Conservation (phyloP, 2,888 invertebrate species). For the Coecobrya sp. region DNA sequence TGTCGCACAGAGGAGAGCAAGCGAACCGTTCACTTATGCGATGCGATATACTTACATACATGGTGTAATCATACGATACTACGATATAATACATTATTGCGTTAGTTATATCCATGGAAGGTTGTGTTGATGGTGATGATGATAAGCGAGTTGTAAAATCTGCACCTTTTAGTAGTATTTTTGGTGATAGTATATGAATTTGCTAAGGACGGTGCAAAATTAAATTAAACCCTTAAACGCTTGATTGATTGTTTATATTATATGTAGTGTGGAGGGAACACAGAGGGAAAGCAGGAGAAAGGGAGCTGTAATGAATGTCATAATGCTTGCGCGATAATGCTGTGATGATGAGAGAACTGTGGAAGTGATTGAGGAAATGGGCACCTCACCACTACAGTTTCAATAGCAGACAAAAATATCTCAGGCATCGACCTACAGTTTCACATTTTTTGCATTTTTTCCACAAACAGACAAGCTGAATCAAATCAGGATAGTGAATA, state of each 20-base stretch:
- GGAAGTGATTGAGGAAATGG: neutral
- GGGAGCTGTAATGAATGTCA: constrained; percentile 3
- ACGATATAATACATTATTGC: no score
- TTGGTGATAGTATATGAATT: neutral
- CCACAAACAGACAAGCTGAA: neutral
- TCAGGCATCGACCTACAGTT: neutral
- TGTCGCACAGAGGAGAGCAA: neutral
- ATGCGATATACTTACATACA: neutral
- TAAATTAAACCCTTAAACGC: constrained; percentile 61
- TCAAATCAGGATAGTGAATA: neutral
- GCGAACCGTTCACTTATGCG: neutral
- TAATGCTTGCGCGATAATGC: neutral
- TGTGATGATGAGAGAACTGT: neutral
- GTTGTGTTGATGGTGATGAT: neutral
- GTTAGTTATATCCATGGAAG: no score
- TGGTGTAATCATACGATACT: no score
- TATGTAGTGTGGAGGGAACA: neutral
- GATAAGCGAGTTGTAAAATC: neutral
- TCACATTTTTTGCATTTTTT: neutral
- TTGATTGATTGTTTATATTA: constrained; percentile 64
- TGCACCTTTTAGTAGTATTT: neutral
- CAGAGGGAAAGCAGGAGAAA: neutral
- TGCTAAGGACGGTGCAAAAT: constrained; percentile 42
- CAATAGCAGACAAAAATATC: neutral
- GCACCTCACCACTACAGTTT: no score